These are phyloP conservation scores for Tetanocera ferruginea DNA, from an alignment of 2,888 invertebrate species.

Conservation along the genomic window DNA sequence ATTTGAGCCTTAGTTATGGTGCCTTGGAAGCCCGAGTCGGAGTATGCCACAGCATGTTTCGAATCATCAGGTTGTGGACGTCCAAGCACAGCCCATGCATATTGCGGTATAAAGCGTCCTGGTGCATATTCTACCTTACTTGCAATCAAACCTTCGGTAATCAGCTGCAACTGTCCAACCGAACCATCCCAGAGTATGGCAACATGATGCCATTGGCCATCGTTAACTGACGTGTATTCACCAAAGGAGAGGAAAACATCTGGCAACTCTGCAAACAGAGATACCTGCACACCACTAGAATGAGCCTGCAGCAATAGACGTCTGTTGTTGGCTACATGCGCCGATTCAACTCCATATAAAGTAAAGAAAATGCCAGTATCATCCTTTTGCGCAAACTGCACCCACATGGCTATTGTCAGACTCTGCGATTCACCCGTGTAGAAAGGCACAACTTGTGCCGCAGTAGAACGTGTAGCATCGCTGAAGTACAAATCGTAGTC, in stretches of 20 bases:
- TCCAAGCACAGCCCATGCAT: slow-evolving; percentile 92
- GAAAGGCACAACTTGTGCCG: slow-evolving; percentile 93
- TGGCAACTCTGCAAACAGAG: slow-evolving; percentile 88
- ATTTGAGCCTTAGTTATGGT: slow-evolving; percentile 94
- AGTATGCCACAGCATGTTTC: slow-evolving; percentile 74
- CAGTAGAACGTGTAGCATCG: slow-evolving; percentile 89
- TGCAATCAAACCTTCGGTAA: slow-evolving; percentile 96
- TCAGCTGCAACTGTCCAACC: slow-evolving; percentile 87
- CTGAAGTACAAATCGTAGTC: slow-evolving; percentile 97
- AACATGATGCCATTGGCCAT: slow-evolving; percentile 97
- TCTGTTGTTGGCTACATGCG: slow-evolving; percentile 82
- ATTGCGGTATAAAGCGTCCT: slow-evolving; percentile 84
- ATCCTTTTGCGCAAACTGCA: slow-evolving; percentile 91
- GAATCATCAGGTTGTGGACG: slow-evolving; percentile 85
- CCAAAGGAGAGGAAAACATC: slow-evolving; percentile 92
- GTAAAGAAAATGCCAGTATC: slow-evolving; percentile 96
- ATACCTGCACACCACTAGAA: slow-evolving; percentile 92
- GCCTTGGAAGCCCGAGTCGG: slow-evolving; percentile 95
- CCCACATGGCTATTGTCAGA: slow-evolving; percentile 95
- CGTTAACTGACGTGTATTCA: slow-evolving; percentile 93
- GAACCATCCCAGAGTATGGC: slow-evolving; percentile 95
- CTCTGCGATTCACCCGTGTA: slow-evolving; percentile 82
- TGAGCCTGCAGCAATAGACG: slow-evolving; percentile 91
- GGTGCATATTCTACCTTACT: slow-evolving; percentile 93
- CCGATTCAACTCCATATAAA: slow-evolving; percentile 87